These are phyloP conservation scores for Ctenomys sociabilis DNA, from an alignment of 2,113 vertebrate species.

Conservation along the genomic window DNA sequence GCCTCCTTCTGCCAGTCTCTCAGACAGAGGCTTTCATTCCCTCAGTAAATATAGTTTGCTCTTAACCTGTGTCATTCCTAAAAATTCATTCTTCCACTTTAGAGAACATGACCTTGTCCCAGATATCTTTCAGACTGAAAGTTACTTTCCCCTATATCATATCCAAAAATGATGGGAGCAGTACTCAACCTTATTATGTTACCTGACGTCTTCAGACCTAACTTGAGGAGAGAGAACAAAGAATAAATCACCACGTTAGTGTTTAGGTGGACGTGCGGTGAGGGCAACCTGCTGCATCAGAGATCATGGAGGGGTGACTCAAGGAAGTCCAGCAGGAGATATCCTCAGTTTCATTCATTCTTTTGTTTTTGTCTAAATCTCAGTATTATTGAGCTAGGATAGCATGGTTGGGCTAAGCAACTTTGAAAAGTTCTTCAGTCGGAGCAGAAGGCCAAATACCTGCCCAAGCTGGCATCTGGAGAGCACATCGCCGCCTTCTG, in stretches of 20 bases:
- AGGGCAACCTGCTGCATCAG: not conserved
- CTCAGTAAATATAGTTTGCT: no score
- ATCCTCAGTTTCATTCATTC: not conserved
- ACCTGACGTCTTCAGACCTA: not conserved
- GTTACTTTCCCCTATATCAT: no score
- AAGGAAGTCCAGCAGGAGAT: not conserved
- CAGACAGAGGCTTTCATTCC: no score
- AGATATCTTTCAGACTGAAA: no score
- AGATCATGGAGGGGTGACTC: not conserved
- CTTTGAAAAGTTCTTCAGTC: not conserved
- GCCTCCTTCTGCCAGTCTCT: no score
- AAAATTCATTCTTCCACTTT: no score
- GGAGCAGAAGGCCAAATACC: slow-evolving; percentile 95
- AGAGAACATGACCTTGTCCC: no score
- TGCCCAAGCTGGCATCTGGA: slow-evolving; percentile 93
- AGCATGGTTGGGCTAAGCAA: not conserved
- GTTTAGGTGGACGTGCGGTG: not conserved
- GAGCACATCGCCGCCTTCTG: slow-evolving; percentile 97
- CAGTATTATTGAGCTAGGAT: not conserved
- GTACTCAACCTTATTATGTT: no score
- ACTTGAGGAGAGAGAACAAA: not conserved
- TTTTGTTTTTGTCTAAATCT: not conserved
- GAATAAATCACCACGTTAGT: not conserved
- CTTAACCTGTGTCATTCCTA: no score
- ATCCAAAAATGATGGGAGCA: not conserved